These are phyloP conservation scores for Phrynosoma platyrhinos DNA, from an alignment of 2,113 vertebrate genomes.

Conservation along the genomic window DNA sequence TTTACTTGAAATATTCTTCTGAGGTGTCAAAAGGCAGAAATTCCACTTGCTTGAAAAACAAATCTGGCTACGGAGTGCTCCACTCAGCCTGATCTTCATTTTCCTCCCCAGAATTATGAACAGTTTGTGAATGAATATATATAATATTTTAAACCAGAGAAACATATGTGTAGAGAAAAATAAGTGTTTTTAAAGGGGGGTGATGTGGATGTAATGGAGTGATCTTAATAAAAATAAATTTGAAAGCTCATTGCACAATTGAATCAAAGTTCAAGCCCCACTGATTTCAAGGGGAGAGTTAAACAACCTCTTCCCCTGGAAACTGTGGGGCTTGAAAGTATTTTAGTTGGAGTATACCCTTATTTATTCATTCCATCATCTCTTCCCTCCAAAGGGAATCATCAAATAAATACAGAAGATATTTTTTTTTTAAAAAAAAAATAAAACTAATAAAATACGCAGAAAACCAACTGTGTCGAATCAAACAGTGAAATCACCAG, in stretches of 20 bases:
- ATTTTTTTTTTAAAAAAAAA: not conserved
- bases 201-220: not conserved
- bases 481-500: not conserved
- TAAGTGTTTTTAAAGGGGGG: not conserved
- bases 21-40: conserved; percentile 21
- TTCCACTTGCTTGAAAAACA: conserved; percentile 46
- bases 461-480: not conserved
- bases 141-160: not conserved
- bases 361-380: not conserved
- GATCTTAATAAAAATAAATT: not conserved
- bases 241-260: not conserved
- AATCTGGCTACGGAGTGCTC: conserved; percentile 29
- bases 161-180: not conserved
- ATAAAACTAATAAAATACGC: too few species aligned
- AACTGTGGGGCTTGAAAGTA: not conserved
- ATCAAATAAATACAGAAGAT: not conserved
- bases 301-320: not conserved
- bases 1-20: conserved; percentile 32
- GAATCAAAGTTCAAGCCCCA: not conserved
- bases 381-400: not conserved
- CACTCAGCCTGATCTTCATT: conserved; percentile 5
- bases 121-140: not conserved
- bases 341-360: not conserved
- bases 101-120: too few species aligned
- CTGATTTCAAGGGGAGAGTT: not conserved